Evolutionary conservation across 2,797 vertebrate genomes (phyloP).

Genomic region (Brachyrhaphis roseni): DNA sequence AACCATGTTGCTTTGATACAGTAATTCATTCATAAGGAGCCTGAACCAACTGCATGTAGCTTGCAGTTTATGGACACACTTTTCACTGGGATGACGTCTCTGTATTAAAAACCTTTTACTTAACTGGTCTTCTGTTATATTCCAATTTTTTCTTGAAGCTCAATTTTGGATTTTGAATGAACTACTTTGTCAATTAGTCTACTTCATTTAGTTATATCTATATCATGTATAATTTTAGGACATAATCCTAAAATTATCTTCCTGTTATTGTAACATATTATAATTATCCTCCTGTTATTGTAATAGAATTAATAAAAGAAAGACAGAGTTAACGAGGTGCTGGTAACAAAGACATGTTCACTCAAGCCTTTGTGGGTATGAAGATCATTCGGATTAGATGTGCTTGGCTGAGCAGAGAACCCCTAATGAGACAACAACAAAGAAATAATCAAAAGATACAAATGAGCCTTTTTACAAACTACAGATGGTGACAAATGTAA

Average conservation of each 20-base stretch:
- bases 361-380: background rate
- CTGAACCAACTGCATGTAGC: background rate
- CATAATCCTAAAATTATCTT: background rate
- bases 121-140: background rate
- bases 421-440: background rate
- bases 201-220: background rate
- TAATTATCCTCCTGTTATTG: background rate
- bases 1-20: background rate
- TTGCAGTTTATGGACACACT: background rate
- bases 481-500: background rate
- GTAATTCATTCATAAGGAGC: background rate
- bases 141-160: background rate
- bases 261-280: background rate
- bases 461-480: background rate
- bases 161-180: background rate
- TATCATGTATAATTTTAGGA: background rate
- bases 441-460: conserved; percentile 8
- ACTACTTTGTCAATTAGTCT: background rate
- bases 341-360: conserved; percentile 13
- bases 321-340: background rate
- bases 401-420: conserved; percentile 29
- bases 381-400: conserved; percentile 22
- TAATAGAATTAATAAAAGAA: conserved; percentile 5
- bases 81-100: background rate
- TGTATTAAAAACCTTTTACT: background rate